Conservation (phyloP, 2,888 invertebrate genomes). For the Latrodectus hesperus region DNA sequence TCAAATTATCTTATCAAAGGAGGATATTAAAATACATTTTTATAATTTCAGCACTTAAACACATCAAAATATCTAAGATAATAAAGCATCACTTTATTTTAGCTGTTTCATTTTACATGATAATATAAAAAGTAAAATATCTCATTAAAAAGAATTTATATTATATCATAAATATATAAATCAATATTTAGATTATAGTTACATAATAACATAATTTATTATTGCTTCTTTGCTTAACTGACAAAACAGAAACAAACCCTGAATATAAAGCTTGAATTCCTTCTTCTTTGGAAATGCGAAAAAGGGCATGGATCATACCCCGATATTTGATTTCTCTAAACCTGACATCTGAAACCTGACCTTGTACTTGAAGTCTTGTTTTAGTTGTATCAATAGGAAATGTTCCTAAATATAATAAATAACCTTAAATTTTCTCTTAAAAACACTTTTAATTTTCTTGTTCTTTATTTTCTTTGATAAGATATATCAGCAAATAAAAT, state of each 20-base stretch:
- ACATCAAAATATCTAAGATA: too few species aligned
- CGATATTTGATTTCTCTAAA: slow-evolving; percentile 79
- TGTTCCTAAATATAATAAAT: slow-evolving; percentile 80
- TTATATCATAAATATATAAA: too few species aligned
- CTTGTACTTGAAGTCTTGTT: slow-evolving; percentile 94
- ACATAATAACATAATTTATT: too few species aligned
- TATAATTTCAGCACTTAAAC: too few species aligned
- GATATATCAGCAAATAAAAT: slow-evolving; percentile 19
- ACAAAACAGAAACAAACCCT: slow-evolving; percentile 79
- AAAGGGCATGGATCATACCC: slow-evolving; percentile 93
- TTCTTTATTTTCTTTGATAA: background rate
- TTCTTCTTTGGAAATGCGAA: slow-evolving; percentile 89
- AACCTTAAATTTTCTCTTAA: background rate
- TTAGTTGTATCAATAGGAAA: slow-evolving; percentile 98
- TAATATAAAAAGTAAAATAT: too few species aligned
- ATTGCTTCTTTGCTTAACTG: too few species aligned
- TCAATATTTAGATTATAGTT: too few species aligned
- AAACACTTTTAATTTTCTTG: background rate
- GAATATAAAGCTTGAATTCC: slow-evolving; percentile 89
- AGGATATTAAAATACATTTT: too few species aligned
- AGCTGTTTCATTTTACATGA: too few species aligned
- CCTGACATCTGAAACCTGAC: slow-evolving; percentile 82
- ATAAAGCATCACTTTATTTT: too few species aligned
- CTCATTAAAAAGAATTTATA: too few species aligned
- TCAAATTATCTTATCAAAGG: too few species aligned